Evolutionary conservation across 2,888 invertebrate species (phyloP).

Genomic region (Agrochola litura): DNA sequence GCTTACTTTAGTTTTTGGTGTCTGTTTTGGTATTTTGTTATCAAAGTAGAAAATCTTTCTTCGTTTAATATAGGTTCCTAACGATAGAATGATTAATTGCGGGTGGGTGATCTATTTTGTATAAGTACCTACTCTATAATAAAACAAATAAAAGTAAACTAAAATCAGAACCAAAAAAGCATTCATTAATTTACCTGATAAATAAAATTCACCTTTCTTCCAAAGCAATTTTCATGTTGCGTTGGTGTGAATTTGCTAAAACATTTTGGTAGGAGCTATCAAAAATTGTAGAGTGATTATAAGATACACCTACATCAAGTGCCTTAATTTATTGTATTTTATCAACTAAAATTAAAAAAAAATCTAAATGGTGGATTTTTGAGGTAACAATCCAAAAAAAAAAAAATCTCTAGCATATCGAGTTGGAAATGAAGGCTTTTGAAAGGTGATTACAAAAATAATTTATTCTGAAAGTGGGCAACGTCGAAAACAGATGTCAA

Average conservation of each 20-base stretch:
- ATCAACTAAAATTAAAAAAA: too few species aligned
- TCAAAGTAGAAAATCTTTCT: not conserved
- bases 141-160: not conserved
- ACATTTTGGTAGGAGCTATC: constrained; percentile 18
- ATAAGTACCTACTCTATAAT: not conserved
- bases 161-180: not conserved
- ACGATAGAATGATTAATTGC: not conserved
- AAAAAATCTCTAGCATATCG: too few species aligned
- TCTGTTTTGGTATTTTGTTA: not conserved
- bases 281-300: too few species aligned
- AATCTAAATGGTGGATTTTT: too few species aligned
- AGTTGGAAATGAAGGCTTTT: too few species aligned
- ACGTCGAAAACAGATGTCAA: too few species aligned
- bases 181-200: not conserved
- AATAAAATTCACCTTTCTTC: not conserved
- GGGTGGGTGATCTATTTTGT: not conserved
- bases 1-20: not conserved
- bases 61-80: not conserved
- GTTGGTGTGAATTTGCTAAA: constrained; percentile 16
- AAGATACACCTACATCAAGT: not conserved
- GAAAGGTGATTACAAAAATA: too few species aligned
- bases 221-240: not conserved
- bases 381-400: too few species aligned
- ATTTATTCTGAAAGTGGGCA: too few species aligned
- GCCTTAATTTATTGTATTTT: not conserved